A percentile compares a stretch with the other conserved stretches of the same genome.
phyloP scores from a whole-genome alignment of 1,140 invertebrate genomes.

The Pseudobourletiella spinata region DNA sequence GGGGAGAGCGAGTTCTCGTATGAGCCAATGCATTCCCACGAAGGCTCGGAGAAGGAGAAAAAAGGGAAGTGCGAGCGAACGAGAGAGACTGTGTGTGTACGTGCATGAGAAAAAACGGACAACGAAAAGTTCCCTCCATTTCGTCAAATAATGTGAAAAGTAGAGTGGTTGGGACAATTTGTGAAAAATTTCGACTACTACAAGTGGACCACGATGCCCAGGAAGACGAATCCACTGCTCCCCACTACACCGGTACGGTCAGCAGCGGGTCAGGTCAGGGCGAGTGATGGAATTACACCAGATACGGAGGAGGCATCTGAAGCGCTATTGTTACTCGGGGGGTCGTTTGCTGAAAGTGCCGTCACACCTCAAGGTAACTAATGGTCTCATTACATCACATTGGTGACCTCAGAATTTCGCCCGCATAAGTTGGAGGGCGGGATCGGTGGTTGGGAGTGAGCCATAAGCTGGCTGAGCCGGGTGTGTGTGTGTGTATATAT shows the following conservation, averaged over 20 bases:
- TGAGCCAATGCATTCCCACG: background rate
- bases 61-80: background rate
- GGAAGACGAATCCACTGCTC: constrained; percentile 11
- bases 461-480: no score
- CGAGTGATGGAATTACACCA: constrained; percentile 16
- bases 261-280: constrained; percentile 7
- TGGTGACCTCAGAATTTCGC: no score
- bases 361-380: constrained; percentile 28
- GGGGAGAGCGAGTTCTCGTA: background rate
- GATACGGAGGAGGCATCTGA: constrained; percentile 30
- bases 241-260: constrained; percentile 5
- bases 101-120: background rate
- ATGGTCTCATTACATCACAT: no score
- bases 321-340: constrained; percentile 28
- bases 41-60: background rate
- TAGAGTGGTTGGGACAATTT: background rate
- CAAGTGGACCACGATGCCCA: constrained; percentile 9
- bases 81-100: background rate
- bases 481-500: no score
- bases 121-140: constrained; percentile 12
- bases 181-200: background rate
- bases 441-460: no score
- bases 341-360: constrained; percentile 11
- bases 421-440: no score
- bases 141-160: background rate